phyloP scores from a whole-genome alignment of 2,797 vertebrate genomes.

The Coendou prehensilis region DNA sequence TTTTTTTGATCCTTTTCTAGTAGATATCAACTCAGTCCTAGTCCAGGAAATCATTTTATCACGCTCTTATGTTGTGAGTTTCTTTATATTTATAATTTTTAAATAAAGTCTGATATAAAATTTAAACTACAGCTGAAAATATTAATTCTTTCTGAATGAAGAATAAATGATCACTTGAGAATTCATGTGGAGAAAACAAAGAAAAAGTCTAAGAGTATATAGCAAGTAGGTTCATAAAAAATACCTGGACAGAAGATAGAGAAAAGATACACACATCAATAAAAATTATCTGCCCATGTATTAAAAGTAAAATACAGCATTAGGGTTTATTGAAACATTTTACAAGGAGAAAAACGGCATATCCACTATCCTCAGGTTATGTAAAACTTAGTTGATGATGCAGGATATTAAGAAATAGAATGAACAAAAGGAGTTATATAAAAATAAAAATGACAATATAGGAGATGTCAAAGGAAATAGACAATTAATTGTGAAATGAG shows the following conservation, averaged over 20 bases:
- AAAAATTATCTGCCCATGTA: neutral
- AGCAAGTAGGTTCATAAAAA: neutral
- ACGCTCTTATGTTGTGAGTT: neutral
- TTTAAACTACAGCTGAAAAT: slow-evolving; percentile 11
- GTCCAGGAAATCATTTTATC: neutral
- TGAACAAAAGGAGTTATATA: slow-evolving; percentile 13
- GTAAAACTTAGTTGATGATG: neutral
- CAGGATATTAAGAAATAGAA: neutral
- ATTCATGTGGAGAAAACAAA: neutral
- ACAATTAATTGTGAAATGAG: neutral
- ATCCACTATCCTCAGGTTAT: neutral
- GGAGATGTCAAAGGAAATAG: neutral
- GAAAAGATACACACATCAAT: neutral
- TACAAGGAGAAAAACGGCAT: neutral
- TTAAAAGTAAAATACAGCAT: neutral
- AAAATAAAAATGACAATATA: neutral
- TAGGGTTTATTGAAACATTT: neutral
- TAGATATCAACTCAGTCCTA: neutral
- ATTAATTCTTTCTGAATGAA: neutral
- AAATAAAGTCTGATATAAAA: neutral
- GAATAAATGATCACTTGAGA: neutral
- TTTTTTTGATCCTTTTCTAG: neutral
- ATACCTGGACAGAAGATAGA: neutral
- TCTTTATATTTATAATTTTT: neutral
- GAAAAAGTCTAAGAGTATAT: neutral